Evolutionary conservation across 2,113 vertebrate species (phyloP), one percentile per base, ranked within the genome.

Genomic region (Melospiza georgiana): DNA sequence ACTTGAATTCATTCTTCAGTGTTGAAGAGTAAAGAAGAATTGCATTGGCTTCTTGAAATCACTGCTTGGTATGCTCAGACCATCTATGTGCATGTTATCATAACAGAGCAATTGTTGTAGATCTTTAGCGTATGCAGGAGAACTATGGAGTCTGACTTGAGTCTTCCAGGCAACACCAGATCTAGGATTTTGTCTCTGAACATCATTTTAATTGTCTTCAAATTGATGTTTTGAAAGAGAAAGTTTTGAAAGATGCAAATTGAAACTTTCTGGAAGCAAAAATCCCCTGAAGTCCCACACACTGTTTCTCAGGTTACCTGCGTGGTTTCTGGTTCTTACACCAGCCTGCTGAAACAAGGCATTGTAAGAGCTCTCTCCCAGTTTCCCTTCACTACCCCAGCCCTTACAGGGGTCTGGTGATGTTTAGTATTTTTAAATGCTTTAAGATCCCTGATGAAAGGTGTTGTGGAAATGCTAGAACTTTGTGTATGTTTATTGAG

Each of bases 261-360:
- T 43, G 65, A 74, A 94, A 77, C 61, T 93, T 73, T 75, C 39
- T 63, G 39, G 81, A 88, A 52, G 48, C 59, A 78, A 67, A 94
- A 93, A 41, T 80, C 69, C 72, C 87, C 65, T 48, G 39, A 69
- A 84, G 22, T 9, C 9, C 48, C 43, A 52, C 11, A 22, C 4
- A 1, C 13, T 0, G 1, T 88, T 95, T 94, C 52, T 93, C 72
- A 61, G 79, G 19, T 74, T 95, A 72, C 55, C 22, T 52, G 4
- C 0, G 15, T 7, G 41, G 19, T 48, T 87, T 91, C 43, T 68
- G 74, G 55, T 9, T 80, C 27, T 87, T 43, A 59, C 9, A 25
- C 6, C 39, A 67, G 28, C 20, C 35, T 83, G 35, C 33, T 81
- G 48, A 77, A 96, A n/a, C 9, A 82, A 63, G 52, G 33, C 19